A percentile compares a stretch with the other conserved stretches of the same genome.
Evolutionary conservation across 2,797 vertebrate species (phyloP).

Genomic region (Urophycis tenuis): DNA sequence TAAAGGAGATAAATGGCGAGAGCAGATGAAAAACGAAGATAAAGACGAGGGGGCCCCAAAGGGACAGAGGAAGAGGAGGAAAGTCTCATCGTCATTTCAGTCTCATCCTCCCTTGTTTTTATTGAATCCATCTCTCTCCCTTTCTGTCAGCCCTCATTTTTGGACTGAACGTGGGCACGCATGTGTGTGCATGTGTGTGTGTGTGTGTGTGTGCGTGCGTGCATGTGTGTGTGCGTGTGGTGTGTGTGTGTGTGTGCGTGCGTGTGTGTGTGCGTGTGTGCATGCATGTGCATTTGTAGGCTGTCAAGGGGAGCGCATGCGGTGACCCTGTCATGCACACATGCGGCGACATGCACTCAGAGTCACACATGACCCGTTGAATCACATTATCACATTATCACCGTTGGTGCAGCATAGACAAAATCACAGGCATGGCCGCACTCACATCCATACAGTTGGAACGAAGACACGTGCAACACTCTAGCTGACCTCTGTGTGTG

Average conservation of each 20-base stretch:
- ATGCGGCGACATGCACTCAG: neutral
- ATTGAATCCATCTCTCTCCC: neutral
- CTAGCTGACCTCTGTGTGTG: neutral
- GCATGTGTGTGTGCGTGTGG: neutral
- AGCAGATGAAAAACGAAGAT: neutral
- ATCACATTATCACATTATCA: too few species aligned
- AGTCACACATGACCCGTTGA: too few species aligned
- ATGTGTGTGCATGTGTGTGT: neutral
- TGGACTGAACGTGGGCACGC: neutral
- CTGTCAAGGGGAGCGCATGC: slow-evolving; percentile 12
- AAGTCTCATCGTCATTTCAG: neutral
- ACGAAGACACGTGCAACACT: neutral
- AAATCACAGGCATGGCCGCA: neutral
- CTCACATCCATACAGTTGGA: neutral
- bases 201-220: neutral
- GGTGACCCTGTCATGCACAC: slow-evolving; percentile 7
- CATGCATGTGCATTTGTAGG: slow-evolving; percentile 14
- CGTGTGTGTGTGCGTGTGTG: slow-evolving; percentile 14
- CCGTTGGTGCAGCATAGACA: neutral
- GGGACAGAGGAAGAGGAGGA: neutral
- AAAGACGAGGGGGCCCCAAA: neutral
- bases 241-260: neutral
- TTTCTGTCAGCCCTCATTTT: neutral
- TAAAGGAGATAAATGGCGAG: neutral
- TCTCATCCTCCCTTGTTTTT: neutral